Base-by-base conservation (phyloP, 2,113 vertebrate genomes). In the Coturnix japonica region DNA sequence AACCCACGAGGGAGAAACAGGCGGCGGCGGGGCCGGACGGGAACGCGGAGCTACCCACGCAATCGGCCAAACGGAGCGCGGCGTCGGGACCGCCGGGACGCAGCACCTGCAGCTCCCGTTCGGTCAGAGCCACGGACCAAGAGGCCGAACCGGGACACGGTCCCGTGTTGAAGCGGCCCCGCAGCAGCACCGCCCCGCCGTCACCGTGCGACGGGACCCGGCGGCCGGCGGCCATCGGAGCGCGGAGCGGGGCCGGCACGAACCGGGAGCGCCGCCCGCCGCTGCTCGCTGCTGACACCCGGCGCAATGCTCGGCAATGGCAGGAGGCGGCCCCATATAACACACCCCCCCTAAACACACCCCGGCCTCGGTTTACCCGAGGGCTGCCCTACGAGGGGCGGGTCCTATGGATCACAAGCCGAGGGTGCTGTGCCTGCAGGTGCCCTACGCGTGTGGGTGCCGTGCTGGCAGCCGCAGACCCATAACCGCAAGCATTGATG, bases 1-100 rank as follows among this genome's bases (percentile, higher is more conserved):
- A 97, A 19, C 91, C 95, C 54, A 95, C 74, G 12, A 95, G 46
- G 17, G 84, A 93, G 84, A 96, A 95, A 81, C 88, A 94, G 65
- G 95, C 96, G 72, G 92, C 76, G 85, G 87, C 30, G 81, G 73
- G 39, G 63, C 77, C 25, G 41, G 80, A 25, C 79, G 89, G 86
- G 78, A 82, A 87, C 20, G 90, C 91, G 41, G 41, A 13, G 84
- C 93, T 95, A 28, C 95, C 87, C 71, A 96, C 84, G 84, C 95
- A 96, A 51, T 95, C 94, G 23, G 90, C 65, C 86, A 93, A 41
- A 39, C 53, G 71, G 70, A 93, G 71, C 11, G 19, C 33, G 44
- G 70, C 21, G 79, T 60, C 47, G 75, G 73, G 35, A 13, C 66
- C 4, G 28, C 22, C 49, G 37, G 61, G 46, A 39, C 63, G 83